Conservation (phyloP, 2,888 invertebrate genomes). For the Muschampia plurimacula region DNA sequence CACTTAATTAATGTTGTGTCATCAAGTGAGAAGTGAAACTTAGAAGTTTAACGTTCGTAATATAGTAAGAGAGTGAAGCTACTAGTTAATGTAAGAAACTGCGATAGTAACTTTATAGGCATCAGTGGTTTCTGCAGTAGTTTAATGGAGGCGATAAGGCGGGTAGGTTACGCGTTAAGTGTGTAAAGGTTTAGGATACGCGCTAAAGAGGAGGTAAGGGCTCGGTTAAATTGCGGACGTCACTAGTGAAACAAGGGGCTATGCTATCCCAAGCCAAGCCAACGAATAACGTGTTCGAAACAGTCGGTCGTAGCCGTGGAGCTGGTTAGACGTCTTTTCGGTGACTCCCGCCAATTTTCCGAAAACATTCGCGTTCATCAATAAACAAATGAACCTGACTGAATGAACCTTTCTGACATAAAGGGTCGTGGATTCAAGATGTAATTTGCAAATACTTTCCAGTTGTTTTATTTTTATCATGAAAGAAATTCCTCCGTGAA, state of each 20-base stretch:
- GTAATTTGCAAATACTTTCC: neutral
- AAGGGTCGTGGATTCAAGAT: neutral
- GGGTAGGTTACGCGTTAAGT: neutral
- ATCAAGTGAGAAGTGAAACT: neutral
- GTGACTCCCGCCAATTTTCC: neutral
- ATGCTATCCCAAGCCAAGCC: slow-evolving; percentile 9
- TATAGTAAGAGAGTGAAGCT: neutral
- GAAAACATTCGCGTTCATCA: slow-evolving; percentile 32
- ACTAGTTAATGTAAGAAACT: neutral
- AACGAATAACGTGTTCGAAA: slow-evolving; percentile 9
- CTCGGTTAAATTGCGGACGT: slow-evolving; percentile 51
- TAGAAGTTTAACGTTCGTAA: slow-evolving; percentile 1
- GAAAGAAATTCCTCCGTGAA: neutral
- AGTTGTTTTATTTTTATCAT: neutral
- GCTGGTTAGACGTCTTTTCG: slow-evolving; percentile 6
- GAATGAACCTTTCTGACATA: neutral
- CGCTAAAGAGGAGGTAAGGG: slow-evolving; percentile 19
- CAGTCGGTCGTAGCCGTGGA: slow-evolving; percentile 32
- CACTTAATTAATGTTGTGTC: neutral
- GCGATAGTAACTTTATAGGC: slow-evolving; percentile 2
- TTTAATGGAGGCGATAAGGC: slow-evolving; percentile 1
- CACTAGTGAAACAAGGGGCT: slow-evolving; percentile 48
- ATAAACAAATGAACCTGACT: slow-evolving; percentile 21
- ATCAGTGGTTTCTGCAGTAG: neutral
- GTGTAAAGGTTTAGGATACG: neutral